Evolutionary conservation across 2,113 vertebrate species (phyloP), one percentile per base, ranked within the genome.

Genomic region (Sakesphorus luctuosus): DNA sequence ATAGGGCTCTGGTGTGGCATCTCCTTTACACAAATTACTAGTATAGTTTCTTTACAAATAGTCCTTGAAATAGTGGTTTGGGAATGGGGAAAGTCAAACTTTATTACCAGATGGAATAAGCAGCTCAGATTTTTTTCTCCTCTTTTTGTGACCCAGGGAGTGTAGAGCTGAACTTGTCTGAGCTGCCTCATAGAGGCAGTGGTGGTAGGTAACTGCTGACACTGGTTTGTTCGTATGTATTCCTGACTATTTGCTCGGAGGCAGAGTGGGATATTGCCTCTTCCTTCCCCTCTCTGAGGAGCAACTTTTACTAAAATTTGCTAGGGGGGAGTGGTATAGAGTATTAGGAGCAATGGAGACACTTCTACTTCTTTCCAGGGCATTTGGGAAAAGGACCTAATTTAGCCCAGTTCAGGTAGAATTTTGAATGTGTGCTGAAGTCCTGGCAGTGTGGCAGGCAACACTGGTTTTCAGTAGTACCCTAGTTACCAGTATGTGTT

Each of bases 21-120:
- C 18, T 87, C 11, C 12, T 13, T 36, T n/a, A 16, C 5, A 13
- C 18, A 74, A 66, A 35, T 40, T 61, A 53, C 10, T 52, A 25
- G 7, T 46, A 17, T 11, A n/a, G 75, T 94, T 92, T 95, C 91
- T 95, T 90, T 82, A 90, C 53, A 82, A 90, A 74, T 18, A 93
- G 58, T 24, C 67, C 62, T 77, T 84, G 59, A 94, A 92, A 87
- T 5, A 33, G 73, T 58, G 21, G 26, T 73, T 82, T 67, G 18
- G 38, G 61, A 77, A 43, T 43, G 29, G 47, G 25, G 18, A 12
- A 72, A 77, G 20, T 63, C 40, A 52, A 89, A 62, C 8, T 71
- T n/a, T 43, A 88, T 11, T 55, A 80, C 19, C 44, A 93, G 59
- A 89, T 58, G 38, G 50, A 92, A 47, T 46, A 82, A 74, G 25